phyloP scores from a whole-genome alignment of 2,888 invertebrate genomes.

The Shargacucullia verbasci region DNA sequence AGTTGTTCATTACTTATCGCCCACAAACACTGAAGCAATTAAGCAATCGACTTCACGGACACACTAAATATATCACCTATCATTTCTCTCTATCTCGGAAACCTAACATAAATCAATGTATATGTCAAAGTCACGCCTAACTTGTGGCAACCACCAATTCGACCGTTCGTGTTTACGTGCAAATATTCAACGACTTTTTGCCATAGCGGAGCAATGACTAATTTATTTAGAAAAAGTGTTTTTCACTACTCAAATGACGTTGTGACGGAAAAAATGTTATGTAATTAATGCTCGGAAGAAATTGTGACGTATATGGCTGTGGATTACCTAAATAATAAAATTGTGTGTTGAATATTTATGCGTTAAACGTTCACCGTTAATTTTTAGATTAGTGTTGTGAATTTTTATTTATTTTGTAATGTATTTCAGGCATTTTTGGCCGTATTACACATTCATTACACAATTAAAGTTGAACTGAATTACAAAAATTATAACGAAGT shows the following conservation, averaged over 20 bases:
- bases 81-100: neutral
- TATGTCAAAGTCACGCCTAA: slow-evolving; percentile 28
- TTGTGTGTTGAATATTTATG: slow-evolving; percentile 18
- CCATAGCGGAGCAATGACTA: slow-evolving; percentile 23
- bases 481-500: no score
- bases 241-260: slow-evolving; percentile 27
- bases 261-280: slow-evolving; percentile 28
- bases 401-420: no score
- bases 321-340: slow-evolving; percentile 11
- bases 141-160: slow-evolving; percentile 28
- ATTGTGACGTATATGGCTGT: slow-evolving; percentile 14
- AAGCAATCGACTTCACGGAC: slow-evolving; percentile 13
- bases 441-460: no score
- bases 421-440: no score
- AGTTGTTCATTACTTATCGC: neutral
- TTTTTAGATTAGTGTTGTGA: no score
- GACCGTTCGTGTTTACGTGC: slow-evolving; percentile 49
- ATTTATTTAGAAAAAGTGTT: slow-evolving; percentile 49
- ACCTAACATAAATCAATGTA: slow-evolving; percentile 27
- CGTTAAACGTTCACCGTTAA: slow-evolving; percentile 7
- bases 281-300: slow-evolving; percentile 23
- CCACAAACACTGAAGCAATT: slow-evolving; percentile 1
- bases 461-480: no score
- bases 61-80: neutral
- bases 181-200: slow-evolving; percentile 45